Evolutionary conservation across 2,797 vertebrate species (phyloP).

Genomic region (Falco columbarius): DNA sequence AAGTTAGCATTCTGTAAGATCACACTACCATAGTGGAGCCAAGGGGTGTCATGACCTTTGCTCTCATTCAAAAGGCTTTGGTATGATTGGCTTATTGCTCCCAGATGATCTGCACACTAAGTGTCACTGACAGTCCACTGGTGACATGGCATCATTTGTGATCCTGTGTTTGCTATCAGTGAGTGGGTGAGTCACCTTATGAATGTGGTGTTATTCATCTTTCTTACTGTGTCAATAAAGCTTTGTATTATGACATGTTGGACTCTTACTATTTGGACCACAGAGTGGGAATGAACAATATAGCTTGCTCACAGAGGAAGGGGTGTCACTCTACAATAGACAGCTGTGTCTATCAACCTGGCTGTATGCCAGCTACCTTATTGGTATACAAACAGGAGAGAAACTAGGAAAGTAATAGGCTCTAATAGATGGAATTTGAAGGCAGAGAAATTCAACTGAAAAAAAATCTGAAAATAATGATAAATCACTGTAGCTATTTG

Average conservation of each 20-base stretch:
- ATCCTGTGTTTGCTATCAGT: neutral
- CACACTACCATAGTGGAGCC: rapidly evolving
- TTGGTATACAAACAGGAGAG: neutral
- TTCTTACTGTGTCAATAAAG: neutral
- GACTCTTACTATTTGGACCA: neutral
- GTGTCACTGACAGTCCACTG: neutral
- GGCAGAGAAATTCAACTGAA: neutral
- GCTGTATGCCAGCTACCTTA: neutral
- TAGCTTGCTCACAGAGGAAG: neutral
- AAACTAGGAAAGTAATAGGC: neutral
- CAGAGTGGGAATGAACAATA: neutral
- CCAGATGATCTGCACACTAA: neutral
- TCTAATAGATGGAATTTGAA: neutral
- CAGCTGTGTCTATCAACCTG: neutral
- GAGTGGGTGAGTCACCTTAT: neutral
- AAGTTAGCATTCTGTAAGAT: rapidly evolving
- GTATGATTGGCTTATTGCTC: neutral
- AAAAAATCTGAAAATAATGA: neutral
- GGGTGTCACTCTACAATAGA: rapidly evolving
- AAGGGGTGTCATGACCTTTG: neutral
- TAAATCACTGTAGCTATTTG: neutral
- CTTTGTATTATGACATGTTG: neutral
- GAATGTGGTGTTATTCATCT: neutral
- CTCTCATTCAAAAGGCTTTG: neutral
- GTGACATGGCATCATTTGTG: no score